A percentile compares a stretch with the other conserved stretches of the same genome.
Evolutionary conservation across 2,888 invertebrate genomes (phyloP).

Genomic region (Oscheius onirici): DNA sequence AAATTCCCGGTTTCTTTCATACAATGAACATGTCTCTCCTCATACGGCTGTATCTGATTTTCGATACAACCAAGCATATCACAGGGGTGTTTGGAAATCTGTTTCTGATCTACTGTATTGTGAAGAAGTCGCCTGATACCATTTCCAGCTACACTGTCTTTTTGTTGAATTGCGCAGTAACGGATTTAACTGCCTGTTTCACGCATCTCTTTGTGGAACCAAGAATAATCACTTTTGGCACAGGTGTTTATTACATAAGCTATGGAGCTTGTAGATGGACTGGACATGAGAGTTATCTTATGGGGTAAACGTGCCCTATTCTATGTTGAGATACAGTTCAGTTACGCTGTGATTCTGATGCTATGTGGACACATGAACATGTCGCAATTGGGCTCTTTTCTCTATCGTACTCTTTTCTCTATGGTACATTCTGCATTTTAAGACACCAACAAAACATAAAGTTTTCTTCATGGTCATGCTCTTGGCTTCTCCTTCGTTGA

Average conservation of each 20-base stretch:
- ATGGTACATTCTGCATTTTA: slow-evolving; percentile 1
- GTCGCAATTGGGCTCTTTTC: slow-evolving; percentile 1
- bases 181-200: not conserved
- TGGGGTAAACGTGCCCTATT: not conserved
- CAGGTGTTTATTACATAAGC: not conserved
- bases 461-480: not conserved
- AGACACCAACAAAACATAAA: not conserved
- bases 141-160: not conserved
- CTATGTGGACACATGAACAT: not conserved
- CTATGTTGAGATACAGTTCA: not conserved
- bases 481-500: not conserved
- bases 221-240: not conserved
- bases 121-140: not conserved
- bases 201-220: not conserved
- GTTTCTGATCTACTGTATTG: slow-evolving; percentile 13
- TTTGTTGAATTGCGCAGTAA: not conserved
- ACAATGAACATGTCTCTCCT: not conserved
- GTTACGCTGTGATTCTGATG: not conserved
- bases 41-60: not conserved
- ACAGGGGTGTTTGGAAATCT: not conserved
- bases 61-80: not conserved
- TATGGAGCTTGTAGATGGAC: not conserved
- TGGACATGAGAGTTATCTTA: not conserved
- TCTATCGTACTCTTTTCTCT: too few relatives aligned
- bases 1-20: too few relatives aligned